Conservation (phyloP, 2,113 vertebrate genomes). For the Gallinago media region DNA sequence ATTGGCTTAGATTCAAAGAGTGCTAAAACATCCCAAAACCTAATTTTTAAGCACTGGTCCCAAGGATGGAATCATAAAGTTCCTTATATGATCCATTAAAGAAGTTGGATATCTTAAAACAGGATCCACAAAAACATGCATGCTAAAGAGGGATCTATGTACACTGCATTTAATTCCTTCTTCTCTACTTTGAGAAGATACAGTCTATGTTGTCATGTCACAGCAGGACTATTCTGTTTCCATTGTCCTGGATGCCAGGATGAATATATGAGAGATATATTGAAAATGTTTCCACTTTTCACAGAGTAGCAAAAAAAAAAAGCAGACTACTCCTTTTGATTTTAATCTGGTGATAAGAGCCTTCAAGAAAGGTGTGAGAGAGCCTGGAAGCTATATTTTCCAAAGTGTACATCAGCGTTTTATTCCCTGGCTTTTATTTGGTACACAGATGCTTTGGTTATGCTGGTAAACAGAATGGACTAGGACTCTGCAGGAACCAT, state of each 20-base stretch:
- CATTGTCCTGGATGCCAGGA: not conserved
- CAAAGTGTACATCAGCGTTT: not conserved
- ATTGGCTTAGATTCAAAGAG: slow-evolving; percentile 2
- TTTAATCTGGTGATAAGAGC: not conserved
- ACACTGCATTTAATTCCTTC: not conserved
- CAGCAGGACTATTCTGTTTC: not conserved
- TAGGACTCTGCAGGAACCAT: not conserved
- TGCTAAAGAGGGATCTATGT: not conserved
- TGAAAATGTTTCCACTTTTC: not conserved
- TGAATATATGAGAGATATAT: not conserved
- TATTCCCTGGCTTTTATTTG: not conserved
- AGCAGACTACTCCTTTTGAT: not conserved
- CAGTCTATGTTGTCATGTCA: not conserved
- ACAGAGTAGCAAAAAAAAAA: no score
- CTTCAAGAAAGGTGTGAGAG: not conserved
- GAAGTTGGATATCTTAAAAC: not conserved
- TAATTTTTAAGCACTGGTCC: not conserved
- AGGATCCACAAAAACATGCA: not conserved
- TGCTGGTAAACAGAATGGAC: not conserved
- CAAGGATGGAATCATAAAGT: not conserved
- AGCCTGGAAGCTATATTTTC: not conserved
- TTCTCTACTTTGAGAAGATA: not conserved
- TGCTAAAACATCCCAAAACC: not conserved
- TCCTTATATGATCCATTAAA: not conserved
- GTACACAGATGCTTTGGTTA: not conserved